These are phyloP conservation scores for Enteromius unitaeniatus DNA, from an alignment of 2,797 vertebrate species.

Conservation along the genomic window DNA sequence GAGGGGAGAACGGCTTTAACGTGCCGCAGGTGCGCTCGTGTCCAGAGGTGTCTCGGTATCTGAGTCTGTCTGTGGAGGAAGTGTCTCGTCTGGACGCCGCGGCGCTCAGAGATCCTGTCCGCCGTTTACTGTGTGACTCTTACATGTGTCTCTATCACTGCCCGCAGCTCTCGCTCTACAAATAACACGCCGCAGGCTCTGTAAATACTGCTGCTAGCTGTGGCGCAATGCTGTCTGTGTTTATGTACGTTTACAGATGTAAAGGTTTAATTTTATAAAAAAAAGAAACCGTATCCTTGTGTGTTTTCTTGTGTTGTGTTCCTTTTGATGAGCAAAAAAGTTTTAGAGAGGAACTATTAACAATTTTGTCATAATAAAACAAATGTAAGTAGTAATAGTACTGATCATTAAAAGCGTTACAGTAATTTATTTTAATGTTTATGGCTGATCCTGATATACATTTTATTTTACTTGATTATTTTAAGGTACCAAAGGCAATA, in stretches of 20 bases:
- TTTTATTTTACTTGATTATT: no score
- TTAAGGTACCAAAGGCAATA: no score
- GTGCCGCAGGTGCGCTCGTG: conserved; percentile 81
- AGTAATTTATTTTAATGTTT: no score
- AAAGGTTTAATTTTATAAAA: neutral
- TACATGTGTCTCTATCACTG: conserved; percentile 89
- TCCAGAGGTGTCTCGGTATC: conserved; percentile 83
- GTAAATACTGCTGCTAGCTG: neutral
- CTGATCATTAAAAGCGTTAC: no score
- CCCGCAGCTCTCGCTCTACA: conserved; percentile 84
- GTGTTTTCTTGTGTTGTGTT: neutral
- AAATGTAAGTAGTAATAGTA: no score
- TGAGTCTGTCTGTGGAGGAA: conserved; percentile 77
- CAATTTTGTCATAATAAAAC: no score
- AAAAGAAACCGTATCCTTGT: neutral
- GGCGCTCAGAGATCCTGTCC: conserved; percentile 70
- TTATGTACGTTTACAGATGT: neutral
- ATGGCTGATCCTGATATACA: no score
- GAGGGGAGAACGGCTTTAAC: conserved; percentile 87
- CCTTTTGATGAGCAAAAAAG: no score
- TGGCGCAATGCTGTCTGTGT: neutral
- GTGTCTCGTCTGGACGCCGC: conserved; percentile 74
- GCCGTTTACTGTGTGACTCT: conserved; percentile 83
- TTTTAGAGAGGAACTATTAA: no score
- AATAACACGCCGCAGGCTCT: conserved; percentile 44